phyloP scores from a whole-genome alignment of 2,113 vertebrate species.

The Cyrtonyx montezumae region DNA sequence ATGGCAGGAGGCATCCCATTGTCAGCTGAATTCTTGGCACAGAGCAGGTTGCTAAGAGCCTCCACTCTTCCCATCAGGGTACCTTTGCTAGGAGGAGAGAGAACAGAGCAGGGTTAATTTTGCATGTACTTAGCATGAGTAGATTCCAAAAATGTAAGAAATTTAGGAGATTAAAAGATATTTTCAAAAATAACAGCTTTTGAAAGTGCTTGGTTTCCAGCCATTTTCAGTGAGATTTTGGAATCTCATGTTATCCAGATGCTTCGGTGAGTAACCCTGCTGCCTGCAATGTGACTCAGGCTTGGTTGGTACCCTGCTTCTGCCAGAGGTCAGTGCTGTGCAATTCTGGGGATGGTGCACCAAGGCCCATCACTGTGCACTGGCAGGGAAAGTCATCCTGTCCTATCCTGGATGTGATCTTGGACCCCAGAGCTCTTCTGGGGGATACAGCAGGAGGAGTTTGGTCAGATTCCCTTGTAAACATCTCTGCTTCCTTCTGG shows the following conservation, averaged over 20 bases:
- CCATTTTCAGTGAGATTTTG: conserved; percentile 21
- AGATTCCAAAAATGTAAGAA: conserved; percentile 52
- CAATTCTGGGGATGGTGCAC: background rate
- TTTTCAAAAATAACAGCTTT: conserved; percentile 44
- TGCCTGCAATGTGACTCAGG: background rate
- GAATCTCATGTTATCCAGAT: background rate
- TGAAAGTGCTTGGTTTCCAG: conserved; percentile 39
- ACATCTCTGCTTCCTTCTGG: background rate
- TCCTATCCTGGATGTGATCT: background rate
- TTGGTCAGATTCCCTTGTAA: background rate
- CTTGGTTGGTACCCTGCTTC: background rate
- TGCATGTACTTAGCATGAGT: conserved; percentile 6
- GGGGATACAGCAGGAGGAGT: background rate
- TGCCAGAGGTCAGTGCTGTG: background rate
- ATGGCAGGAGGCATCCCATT: background rate
- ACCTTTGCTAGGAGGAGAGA: conserved; percentile 11
- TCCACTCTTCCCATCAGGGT: background rate
- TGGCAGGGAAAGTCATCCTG: background rate
- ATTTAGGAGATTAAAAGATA: conserved; percentile 56
- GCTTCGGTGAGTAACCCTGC: conserved; percentile 9
- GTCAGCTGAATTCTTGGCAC: conserved; percentile 32
- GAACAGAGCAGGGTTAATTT: conserved; percentile 3
- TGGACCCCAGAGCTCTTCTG: background rate
- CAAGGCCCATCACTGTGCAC: background rate
- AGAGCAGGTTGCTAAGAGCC: conserved; percentile 29